Conservation (phyloP, 1,140 invertebrate genomes). For the Lysiphlebus fabarum region DNA sequence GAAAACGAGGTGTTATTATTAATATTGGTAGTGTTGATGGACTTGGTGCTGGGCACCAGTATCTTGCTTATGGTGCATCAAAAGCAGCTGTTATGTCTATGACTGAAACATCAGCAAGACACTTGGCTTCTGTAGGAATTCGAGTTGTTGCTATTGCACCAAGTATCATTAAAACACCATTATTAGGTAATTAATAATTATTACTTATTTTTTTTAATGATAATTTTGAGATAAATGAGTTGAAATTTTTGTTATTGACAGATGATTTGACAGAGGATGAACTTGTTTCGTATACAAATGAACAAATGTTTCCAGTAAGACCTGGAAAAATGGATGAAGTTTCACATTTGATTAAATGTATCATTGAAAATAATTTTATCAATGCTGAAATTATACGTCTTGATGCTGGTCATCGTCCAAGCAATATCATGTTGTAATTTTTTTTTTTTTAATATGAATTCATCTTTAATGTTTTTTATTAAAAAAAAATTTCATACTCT, state of each 20-base stretch:
- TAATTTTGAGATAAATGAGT: too few species aligned
- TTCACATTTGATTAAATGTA: conserved; percentile 79
- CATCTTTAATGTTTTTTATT: too few species aligned
- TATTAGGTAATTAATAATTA: conserved; percentile 54
- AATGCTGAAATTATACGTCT: conserved; percentile 31
- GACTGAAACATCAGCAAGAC: conserved; percentile 90
- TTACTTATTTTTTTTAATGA: too few species aligned
- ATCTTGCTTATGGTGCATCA: conserved; percentile 87
- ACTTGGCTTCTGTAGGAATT: conserved; percentile 71
- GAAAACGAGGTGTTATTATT: conserved; percentile 86
- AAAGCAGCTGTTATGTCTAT: conserved; percentile 87
- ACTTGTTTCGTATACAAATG: too few species aligned
- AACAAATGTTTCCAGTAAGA: conserved; percentile 61
- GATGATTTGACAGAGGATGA: too few species aligned
- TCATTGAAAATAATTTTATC: conserved; percentile 83
- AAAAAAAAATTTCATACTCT: too few species aligned
- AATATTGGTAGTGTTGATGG: conserved; percentile 95
- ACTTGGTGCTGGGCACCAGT: conserved; percentile 93
- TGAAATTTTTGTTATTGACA: too few species aligned
- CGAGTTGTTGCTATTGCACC: conserved; percentile 80
- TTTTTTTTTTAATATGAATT: too few species aligned
- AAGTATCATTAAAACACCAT: conserved; percentile 89
- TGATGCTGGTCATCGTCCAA: conserved; percentile 25
- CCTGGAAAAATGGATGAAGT: conserved; percentile 87
- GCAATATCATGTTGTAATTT: not conserved